Evolutionary conservation across 1,140 invertebrate species (phyloP), one percentile per base, ranked within the genome.

Genomic region (Zaprionus camerounensis): DNA sequence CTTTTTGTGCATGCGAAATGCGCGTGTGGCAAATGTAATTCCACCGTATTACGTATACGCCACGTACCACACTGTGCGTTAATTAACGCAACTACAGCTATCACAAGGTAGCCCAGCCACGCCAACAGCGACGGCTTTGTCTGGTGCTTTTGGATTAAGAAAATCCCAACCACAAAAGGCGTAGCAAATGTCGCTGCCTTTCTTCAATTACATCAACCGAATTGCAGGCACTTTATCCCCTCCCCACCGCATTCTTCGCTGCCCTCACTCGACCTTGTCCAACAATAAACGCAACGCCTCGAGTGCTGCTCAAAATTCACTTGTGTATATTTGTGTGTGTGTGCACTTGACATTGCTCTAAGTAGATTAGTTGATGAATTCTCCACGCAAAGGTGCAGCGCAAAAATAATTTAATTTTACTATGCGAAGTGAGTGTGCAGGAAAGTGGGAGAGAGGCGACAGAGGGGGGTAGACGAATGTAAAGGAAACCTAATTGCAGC

Each of bases 201-300:
- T 71, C 71, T 88, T 78, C 73, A 88, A 88, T 87, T 88, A 81
- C 83, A 76, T 87, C 88, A 81, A 84, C 78, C 65, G 77, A 86
- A 86, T 68, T 67, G 41, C 65, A 66, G 46, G 34, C 7, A 51
- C 20, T 38, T 4, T 51, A 34, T 13, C 13, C 12, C 31, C 34
- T n/a, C 11, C 51, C 53, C 20, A 13, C 44, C 26, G 41, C 41
- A 53, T 20, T 22, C 9, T 13, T 22, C 13, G 20, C 9, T 51
- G 17, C 59, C 22, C 17, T 34, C 72, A 51, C 83, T 83, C 83
- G 81, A 87, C 83, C 83, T 87, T 87, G 83, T 62, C 76, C 69
- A 86, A 85, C 76, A 76, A 74, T 57, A 76, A 82, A 62, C 64
- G 28, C 56, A 59, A 38, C 11, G 46, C 46, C 51, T 46, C 31